Base-by-base conservation (phyloP, 2,797 vertebrate species). In the Fistularia tabacaria region DNA sequence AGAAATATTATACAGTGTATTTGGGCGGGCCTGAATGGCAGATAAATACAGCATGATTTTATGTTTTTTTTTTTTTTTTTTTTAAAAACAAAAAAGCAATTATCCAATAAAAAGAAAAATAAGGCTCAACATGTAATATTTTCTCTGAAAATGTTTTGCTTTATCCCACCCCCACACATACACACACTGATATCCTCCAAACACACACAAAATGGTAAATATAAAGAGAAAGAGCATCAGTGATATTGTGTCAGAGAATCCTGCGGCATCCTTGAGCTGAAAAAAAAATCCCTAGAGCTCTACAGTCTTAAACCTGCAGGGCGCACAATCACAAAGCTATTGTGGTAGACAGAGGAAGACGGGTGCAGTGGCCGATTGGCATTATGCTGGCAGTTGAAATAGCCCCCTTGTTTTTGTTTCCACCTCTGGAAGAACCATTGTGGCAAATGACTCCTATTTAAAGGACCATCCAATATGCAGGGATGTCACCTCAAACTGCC, bases 391-490 rank as follows among this genome's bases (percentile, higher is more conserved):
- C 81, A 74, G 85, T 79, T 86, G 74, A 87, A 91, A 91, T 87
- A 85, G 82, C 83, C 84, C 62, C 66, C 74, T 87, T 85, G 82
- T 82, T 89, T 89, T 88, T 90, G 82, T 90, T 90, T 90, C 85
- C 71, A 85, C 89, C 84, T 83, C 79, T 82, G 72, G 74, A 71
- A 87, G 83, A 85, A 81, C 80, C 85, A 90, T 89, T 88, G 85
- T 69, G 82, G 77, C 80, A 89, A 89, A 91, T 90, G 88, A 83
- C 87, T 87, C 84, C 87, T 90, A 87, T 90, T 92, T 91, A 91
- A 90, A 89, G 87, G 87, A 85, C 84, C 85, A 89, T 90, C 87
- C 89, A 90, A 89, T 90, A 91, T 89, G 88, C 89, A 91, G 89
- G 85, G 85, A 89, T 90, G 90, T 91, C 90, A 92, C 87, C 82